Conservation (phyloP, 1,140 invertebrate genomes). For the Magallana ariakensis region DNA sequence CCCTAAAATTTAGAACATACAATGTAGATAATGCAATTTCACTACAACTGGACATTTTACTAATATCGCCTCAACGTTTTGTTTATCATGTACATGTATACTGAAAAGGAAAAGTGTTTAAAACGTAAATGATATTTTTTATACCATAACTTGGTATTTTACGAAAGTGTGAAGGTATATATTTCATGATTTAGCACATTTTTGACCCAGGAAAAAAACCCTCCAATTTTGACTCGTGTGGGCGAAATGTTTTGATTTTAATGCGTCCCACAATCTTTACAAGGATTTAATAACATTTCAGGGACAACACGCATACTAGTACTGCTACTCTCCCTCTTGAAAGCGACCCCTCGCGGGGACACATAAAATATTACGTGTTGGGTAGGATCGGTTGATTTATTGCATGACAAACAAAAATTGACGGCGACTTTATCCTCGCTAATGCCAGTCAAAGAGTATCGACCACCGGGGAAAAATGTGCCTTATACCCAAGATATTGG, state of each 20-base stretch:
- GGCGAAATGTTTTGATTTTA: not conserved
- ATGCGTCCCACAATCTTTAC: not conserved
- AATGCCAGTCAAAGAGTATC: not conserved
- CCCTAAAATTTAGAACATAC: too few relatives aligned
- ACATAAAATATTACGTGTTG: not conserved
- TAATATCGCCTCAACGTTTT: too few relatives aligned
- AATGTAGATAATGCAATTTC: too few relatives aligned
- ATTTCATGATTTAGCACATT: too few relatives aligned
- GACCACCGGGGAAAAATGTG: not conserved
- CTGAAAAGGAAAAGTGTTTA: too few relatives aligned
- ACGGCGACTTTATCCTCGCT: not conserved
- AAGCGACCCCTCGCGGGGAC: not conserved
- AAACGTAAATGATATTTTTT: too few relatives aligned
- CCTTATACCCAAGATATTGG: not conserved
- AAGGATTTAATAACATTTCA: not conserved
- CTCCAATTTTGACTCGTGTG: not conserved
- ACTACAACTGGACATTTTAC: too few relatives aligned
- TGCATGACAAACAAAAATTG: conserved; percentile 4
- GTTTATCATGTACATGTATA: too few relatives aligned
- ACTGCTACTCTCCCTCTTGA: not conserved
- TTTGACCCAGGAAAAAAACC: too few relatives aligned
- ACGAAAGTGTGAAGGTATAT: too few relatives aligned
- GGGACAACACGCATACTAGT: not conserved
- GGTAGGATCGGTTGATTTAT: conserved; percentile 3
- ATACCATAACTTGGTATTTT: too few relatives aligned